A percentile compares a stretch with the other conserved stretches of the same genome.
Conservation (phyloP, 2,797 vertebrate genomes). For the Aphelocoma californica region DNA sequence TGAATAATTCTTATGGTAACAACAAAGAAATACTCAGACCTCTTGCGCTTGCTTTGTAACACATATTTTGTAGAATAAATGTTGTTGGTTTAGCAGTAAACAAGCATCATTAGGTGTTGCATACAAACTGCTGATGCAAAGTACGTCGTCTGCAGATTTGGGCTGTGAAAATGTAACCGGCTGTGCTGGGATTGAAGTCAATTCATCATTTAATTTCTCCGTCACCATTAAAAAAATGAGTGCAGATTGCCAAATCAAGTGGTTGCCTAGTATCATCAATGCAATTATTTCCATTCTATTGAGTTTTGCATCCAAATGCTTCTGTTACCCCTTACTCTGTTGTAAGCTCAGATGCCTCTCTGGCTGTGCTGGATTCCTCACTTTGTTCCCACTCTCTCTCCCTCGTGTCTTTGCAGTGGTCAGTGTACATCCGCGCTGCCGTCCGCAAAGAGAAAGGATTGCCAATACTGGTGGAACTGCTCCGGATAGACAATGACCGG, state of each 20-base stretch:
- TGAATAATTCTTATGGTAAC: not conserved
- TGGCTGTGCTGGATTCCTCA: not conserved
- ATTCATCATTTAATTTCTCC: slow-evolving; percentile 4
- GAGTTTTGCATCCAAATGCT: not conserved
- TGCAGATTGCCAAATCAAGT: not conserved
- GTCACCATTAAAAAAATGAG: not conserved
- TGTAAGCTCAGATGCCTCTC: not conserved
- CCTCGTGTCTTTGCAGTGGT: slow-evolving; percentile 83
- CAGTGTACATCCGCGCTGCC: slow-evolving; percentile 94
- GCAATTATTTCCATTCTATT: not conserved
- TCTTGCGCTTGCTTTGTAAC: not conserved
- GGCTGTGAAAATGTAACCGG: not conserved
- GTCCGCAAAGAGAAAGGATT: slow-evolving; percentile 98
- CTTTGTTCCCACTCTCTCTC: not conserved
- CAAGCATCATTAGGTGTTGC: not conserved
- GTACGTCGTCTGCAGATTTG: not conserved
- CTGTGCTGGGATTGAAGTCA: not conserved
- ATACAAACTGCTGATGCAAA: not conserved
- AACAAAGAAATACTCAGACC: not conserved
- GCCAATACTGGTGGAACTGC: slow-evolving; percentile 94
- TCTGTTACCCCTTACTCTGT: not conserved
- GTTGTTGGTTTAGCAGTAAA: not conserved
- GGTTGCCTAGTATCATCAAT: not conserved
- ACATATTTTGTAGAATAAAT: not conserved
- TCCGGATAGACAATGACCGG: slow-evolving; percentile 97